These are phyloP conservation scores for Sebastes hopkinsi DNA, from an alignment of 2,797 vertebrate genomes.

Conservation along the genomic window DNA sequence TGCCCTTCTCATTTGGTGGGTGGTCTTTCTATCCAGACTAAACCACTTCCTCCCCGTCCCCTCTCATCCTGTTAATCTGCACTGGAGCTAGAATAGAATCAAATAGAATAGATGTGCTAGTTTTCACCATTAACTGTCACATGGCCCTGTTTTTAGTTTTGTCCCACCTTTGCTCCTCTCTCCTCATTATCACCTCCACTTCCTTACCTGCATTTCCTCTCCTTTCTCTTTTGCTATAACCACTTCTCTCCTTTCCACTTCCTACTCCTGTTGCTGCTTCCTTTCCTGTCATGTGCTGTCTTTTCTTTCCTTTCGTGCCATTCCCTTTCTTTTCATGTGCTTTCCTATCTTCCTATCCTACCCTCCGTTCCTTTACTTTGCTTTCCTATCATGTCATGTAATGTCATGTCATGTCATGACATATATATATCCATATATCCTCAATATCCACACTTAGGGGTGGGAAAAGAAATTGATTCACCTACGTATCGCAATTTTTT, in stretches of 20 bases:
- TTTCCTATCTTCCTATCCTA: background rate
- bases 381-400: too few species aligned
- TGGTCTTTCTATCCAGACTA: slow-evolving; percentile 54
- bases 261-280: background rate
- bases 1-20: slow-evolving; percentile 43
- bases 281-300: background rate
- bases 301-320: background rate
- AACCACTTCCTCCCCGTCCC: slow-evolving; percentile 1
- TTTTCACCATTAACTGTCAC: background rate
- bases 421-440: too few species aligned
- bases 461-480: too few species aligned
- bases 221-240: background rate
- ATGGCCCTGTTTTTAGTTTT: background rate
- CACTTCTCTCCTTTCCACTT: background rate
- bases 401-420: background rate
- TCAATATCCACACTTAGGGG: background rate
- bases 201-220: background rate
- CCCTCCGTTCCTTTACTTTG: background rate
- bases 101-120: background rate
- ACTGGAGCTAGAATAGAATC: background rate
- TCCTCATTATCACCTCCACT: slow-evolving; percentile 8
- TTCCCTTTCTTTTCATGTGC: background rate
- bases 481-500: too few species aligned
- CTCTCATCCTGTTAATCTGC: slow-evolving; percentile 13
- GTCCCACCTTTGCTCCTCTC: background rate